These are phyloP conservation scores for Hyposmocoma kahamanoa DNA, from an alignment of 1,140 invertebrate genomes.

Conservation along the genomic window DNA sequence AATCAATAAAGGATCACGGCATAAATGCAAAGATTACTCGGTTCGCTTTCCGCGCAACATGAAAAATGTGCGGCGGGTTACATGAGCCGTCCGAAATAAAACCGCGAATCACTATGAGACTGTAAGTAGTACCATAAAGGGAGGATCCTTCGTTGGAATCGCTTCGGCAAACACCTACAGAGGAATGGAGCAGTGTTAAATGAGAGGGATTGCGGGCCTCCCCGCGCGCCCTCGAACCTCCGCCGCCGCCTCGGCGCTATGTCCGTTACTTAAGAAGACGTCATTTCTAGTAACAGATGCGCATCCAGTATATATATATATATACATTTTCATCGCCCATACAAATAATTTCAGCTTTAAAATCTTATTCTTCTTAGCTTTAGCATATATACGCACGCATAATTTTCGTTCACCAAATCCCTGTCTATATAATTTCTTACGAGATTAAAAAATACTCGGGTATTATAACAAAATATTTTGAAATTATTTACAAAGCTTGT, in stretches of 20 bases:
- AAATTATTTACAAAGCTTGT: no score
- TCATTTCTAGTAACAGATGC: conserved; percentile 56
- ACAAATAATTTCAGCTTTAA: no score
- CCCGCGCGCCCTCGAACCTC: conserved; percentile 19
- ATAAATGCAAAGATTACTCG: conserved; percentile 72
- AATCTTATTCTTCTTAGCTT: no score
- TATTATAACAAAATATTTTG: no score
- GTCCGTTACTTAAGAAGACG: conserved; percentile 33
- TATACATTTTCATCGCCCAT: no score
- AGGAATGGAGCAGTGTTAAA: conserved; percentile 68
- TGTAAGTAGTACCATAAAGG: conserved; percentile 70
- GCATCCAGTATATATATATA: no score
- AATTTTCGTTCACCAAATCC: no score
- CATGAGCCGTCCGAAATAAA: conserved; percentile 68
- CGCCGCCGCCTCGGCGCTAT: conserved; percentile 22
- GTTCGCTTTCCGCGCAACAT: conserved; percentile 54
- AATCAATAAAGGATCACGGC: conserved; percentile 71
- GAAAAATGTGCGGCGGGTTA: conserved; percentile 68
- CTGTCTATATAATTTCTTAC: no score
- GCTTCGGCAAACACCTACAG: conserved; percentile 71
- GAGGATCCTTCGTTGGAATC: conserved; percentile 61
- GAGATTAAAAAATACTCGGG: no score
- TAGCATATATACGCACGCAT: no score
- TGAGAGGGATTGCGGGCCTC: conserved; percentile 64
- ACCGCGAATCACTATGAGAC: conserved; percentile 71